Base-by-base conservation (phyloP, 2,797 vertebrate genomes). In the Austrolebias charrua region DNA sequence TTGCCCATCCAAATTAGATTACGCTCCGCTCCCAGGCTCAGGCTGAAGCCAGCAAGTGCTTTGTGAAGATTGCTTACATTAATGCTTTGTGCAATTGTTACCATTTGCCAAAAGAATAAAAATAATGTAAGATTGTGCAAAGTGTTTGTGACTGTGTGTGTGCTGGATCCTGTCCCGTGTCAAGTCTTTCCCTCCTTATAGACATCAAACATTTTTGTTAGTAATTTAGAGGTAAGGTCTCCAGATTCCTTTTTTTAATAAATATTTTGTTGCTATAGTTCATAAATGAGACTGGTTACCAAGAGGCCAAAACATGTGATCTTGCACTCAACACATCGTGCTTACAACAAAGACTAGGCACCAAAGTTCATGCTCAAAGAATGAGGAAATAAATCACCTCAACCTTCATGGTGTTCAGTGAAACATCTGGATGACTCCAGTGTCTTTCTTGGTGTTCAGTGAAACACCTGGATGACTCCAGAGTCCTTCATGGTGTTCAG, bases 1-100 rank as follows among this genome's bases (percentile, higher is more conserved):
- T 93, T 90, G 91, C 90, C 92, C 92, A 83, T 88, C 92, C 90
- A 92, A 93, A 94, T 89, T 89, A 92, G 89, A 95, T 93, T 94
- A 92, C 90, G 79, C 83, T 91, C 85, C 61, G 66, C 84, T 92
- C 88, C 87, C 88, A 91, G 87, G 84, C 88, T 87, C 81, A 80
- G 87, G 69, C 85, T 84, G 75, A 71, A 88, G 92, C 91, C 91
- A 92, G 91, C 89, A 87, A 92, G 91, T 88, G 89, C 86, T 87
- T 92, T 92, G 92, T 91, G 89, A 88, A 90, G 87, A 90, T 91
- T 89, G 85, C 90, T 94, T 90, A 88, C 86, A 86, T 90, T 87
- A 85, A 82, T 80, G 88, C 83, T 85, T 88, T 89, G 88, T 90
- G 86, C 91, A 89, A 87, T 92, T 93, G 86, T 91, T 87, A 72